Conservation (phyloP, 2,797 vertebrate genomes). For the Poeciliopsis presidionis region DNA sequence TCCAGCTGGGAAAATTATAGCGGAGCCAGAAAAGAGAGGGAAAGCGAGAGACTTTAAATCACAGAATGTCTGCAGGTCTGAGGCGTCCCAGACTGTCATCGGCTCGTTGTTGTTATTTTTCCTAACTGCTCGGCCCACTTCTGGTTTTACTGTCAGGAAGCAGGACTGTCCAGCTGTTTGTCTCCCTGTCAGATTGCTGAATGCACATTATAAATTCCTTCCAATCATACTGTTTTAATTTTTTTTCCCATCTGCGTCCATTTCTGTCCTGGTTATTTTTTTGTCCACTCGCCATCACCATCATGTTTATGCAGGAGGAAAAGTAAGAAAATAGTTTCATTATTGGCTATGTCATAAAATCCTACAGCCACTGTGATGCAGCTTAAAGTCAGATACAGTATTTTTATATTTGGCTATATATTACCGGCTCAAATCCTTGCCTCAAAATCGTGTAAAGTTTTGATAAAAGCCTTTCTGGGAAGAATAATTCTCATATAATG, state of each 20-base stretch:
- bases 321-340: not conserved
- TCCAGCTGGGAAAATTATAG: conserved; percentile 83
- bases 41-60: conserved; percentile 71
- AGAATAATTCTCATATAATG: not conserved
- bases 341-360: not conserved
- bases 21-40: conserved; percentile 67
- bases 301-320: not conserved
- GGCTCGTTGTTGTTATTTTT: conserved; percentile 61
- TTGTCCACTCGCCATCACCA: not conserved
- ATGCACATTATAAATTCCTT: conserved; percentile 20
- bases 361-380: not conserved
- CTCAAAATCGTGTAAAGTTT: not conserved
- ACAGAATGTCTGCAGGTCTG: conserved; percentile 61
- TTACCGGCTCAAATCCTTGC: not conserved
- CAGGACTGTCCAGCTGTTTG: conserved; percentile 25
- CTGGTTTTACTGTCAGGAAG: conserved; percentile 32
- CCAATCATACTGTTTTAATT: not conserved
- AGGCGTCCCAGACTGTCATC: conserved; percentile 62
- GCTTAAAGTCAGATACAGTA: not conserved
- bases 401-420: not conserved
- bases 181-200: conserved; percentile 46
- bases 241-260: not conserved
- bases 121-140: conserved; percentile 49
- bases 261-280: not conserved
- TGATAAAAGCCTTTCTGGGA: not conserved